Conservation (phyloP, 2,888 invertebrate genomes). For the Cloeon dipterum region DNA sequence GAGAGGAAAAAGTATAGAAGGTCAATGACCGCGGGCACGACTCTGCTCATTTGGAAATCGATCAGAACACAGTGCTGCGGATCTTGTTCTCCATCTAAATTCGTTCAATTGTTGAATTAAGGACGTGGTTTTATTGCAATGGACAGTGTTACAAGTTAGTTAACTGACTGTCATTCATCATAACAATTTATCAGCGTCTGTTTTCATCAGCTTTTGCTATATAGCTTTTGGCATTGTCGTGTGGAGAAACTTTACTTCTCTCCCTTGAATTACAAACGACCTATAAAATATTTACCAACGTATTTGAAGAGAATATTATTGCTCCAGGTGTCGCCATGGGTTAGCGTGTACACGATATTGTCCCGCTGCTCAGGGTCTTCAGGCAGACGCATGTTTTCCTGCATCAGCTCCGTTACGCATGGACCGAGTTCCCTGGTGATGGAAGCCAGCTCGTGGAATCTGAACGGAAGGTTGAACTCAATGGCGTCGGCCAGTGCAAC, state of each 20-base stretch:
- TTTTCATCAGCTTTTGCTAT: too few species aligned
- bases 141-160: too few species aligned
- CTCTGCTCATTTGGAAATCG: conserved; percentile 4
- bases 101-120: too few species aligned
- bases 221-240: too few species aligned
- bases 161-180: too few species aligned
- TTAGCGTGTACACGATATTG: not conserved
- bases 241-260: too few species aligned
- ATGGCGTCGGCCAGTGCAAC: not conserved
- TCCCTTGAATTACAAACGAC: too few species aligned
- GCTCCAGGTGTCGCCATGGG: conserved; percentile 4
- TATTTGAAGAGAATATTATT: conserved; percentile 4
- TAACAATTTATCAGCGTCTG: too few species aligned
- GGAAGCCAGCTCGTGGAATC: not conserved
- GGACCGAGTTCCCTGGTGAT: not conserved
- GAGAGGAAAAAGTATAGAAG: conserved; percentile 4
- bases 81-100: not conserved
- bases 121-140: too few species aligned
- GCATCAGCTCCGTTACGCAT: not conserved
- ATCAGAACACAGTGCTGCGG: not conserved
- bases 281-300: too few species aligned
- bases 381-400: not conserved
- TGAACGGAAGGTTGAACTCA: not conserved
- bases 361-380: not conserved
- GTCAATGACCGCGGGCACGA: conserved; percentile 2